Conservation (phyloP, 1,140 invertebrate species). For the Bombyx mandarina region DNA sequence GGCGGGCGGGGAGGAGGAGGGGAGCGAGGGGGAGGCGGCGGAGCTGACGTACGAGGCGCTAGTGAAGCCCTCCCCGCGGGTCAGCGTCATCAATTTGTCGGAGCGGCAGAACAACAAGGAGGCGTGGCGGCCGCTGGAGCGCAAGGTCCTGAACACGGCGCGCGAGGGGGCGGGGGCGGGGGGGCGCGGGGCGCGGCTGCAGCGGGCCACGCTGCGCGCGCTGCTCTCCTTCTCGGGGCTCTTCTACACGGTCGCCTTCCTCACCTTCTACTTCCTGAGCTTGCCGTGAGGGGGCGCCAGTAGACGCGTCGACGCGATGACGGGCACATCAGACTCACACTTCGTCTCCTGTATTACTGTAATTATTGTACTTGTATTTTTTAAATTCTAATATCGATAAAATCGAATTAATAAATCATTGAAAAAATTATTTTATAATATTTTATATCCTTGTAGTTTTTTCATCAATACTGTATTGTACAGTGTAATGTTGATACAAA, state of each 20-base stretch:
- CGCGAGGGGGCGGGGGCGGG: constrained; percentile 3
- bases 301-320: too few relatives aligned
- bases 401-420: too few relatives aligned
- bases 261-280: constrained; percentile 52
- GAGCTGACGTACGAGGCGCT: constrained; percentile 22
- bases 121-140: constrained; percentile 9
- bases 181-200: constrained; percentile 3
- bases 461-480: too few relatives aligned
- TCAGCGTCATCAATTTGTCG: constrained; percentile 15
- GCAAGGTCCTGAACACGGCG: constrained; percentile 1
- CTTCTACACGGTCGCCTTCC: constrained; percentile 37
- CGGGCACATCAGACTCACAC: too few relatives aligned
- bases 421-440: too few relatives aligned
- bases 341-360: too few relatives aligned
- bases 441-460: too few relatives aligned
- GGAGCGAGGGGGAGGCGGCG: constrained; percentile 9
- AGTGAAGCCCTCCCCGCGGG: constrained; percentile 11
- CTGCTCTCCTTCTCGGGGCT: constrained; percentile 30
- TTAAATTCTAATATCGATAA: too few relatives aligned
- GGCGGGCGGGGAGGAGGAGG: constrained; percentile 3
- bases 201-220: constrained; percentile 9
- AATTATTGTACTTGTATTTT: too few relatives aligned
- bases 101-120: constrained; percentile 22
- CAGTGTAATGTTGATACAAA: too few relatives aligned
- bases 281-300: constrained; percentile 23